phyloP scores from a whole-genome alignment of 1,140 invertebrate genomes.

The Aphidius ervi region DNA sequence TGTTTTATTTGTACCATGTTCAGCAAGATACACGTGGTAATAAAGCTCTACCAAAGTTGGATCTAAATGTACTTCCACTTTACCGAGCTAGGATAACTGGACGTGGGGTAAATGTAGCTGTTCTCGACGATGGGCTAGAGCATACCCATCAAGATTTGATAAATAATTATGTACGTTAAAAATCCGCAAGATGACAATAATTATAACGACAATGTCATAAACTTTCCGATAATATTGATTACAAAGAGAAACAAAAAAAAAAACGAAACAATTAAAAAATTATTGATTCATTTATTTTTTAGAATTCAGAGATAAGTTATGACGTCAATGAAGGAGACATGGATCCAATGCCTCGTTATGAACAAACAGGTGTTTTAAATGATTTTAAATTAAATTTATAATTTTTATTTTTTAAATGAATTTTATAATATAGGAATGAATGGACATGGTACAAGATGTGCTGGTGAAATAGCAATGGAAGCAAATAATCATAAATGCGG shows the following conservation, averaged over 20 bases:
- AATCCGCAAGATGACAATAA: constrained; percentile 18
- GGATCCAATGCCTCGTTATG: constrained; percentile 73
- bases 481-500: constrained; percentile 84
- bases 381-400: not conserved
- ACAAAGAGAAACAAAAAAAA: no score
- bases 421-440: constrained; percentile 49
- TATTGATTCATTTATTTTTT: constrained; percentile 18
- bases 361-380: constrained; percentile 44
- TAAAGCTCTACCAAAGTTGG: constrained; percentile 60
- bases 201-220: not conserved
- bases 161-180: constrained; percentile 66
- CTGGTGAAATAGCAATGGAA: constrained; percentile 81
- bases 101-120: constrained; percentile 70
- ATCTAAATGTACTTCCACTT: constrained; percentile 73
- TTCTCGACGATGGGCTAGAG: constrained; percentile 86
- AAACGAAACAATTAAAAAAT: not conserved
- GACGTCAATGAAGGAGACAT: constrained; percentile 75
- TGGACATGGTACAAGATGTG: constrained; percentile 78
- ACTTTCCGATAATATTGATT: constrained; percentile 2
- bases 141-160: constrained; percentile 74
- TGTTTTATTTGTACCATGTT: constrained; percentile 3
- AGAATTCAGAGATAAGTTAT: constrained; percentile 81
- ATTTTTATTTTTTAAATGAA: not conserved
- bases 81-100: constrained; percentile 79
- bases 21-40: constrained; percentile 43